Percentiles rank a stretch among this genome's conserved stretches.
Evolutionary conservation across 2,113 vertebrate genomes (phyloP).

Genomic region (Thermophis baileyi): DNA sequence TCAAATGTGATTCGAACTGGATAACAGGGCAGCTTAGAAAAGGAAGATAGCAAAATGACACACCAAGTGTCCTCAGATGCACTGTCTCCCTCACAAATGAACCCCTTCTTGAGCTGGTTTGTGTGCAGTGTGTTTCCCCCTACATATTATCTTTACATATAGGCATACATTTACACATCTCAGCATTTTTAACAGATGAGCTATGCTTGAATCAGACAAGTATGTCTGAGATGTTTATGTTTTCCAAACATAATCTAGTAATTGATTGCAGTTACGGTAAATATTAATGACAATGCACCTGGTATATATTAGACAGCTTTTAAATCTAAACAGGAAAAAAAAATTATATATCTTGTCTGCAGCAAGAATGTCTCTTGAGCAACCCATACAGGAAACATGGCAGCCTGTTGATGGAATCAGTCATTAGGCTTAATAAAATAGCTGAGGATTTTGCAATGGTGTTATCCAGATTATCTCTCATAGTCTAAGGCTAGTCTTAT

Average conservation of each 20-base stretch:
- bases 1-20: background rate
- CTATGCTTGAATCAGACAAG: slow-evolving; percentile 26
- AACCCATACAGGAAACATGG: background rate
- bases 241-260: slow-evolving; percentile 37
- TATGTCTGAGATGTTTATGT: slow-evolving; percentile 8
- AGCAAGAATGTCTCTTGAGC: background rate
- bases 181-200: slow-evolving; percentile 13
- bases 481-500: background rate
- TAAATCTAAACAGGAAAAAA: background rate
- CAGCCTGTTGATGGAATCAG: background rate
- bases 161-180: background rate
- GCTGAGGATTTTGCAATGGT: background rate
- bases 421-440: slow-evolving; percentile 2
- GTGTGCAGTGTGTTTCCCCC: background rate
- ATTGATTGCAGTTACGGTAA: slow-evolving; percentile 42
- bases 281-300: slow-evolving; percentile 35
- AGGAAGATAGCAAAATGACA: background rate
- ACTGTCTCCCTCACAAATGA: slow-evolving; percentile 16
- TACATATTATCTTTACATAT: background rate
- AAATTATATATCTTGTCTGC: slow-evolving; percentile 15
- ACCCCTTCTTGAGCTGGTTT: background rate
- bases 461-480: background rate
- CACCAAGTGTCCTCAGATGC: background rate
- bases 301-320: slow-evolving; percentile 26
- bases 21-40: background rate